Base-by-base conservation (phyloP, 2,888 invertebrate genomes). In the Cloeon dipterum region DNA sequence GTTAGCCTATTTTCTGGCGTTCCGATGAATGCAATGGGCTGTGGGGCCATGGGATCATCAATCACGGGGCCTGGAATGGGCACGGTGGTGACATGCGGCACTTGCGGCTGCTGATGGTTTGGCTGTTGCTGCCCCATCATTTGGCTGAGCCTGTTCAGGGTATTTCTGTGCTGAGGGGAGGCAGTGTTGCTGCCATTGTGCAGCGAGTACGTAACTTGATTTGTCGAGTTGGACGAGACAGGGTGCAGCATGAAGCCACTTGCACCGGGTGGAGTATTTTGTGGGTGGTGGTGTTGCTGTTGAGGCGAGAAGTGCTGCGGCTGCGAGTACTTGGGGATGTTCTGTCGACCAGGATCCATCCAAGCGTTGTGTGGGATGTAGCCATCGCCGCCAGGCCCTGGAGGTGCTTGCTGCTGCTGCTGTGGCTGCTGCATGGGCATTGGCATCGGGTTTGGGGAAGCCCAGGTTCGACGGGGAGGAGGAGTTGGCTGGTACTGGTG, bases 11-110 rank as follows among this genome's bases (percentile, higher is more conserved):
- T 29, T 16, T n/a, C 7, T 7, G 29, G n/a, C 29, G 16, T 73
- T 50, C 83, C 85, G 46, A 86, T 85, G 52, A 88, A 88, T 38
- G 85, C 86, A 49, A 88, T 86, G 59, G 79, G 85, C 54, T 88
- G 88, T 0, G 88, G 86, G 48, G 83, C 85, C 85, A 88, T 86
- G 5, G 29, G 16, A 51, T 83, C 83, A 52, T 82, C 83, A 17
- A 70, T 70, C 38, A 74, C 68, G 20, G 72, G 74, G 11, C 70
- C 66, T 32, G 73, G 70, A 34, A 71, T 62, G 2, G 73, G 66
- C 8, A 68, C 64, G 42, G 68, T 70, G 33, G 59, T 45, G 41
- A 56, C 46, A n/a, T n/a, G n/a, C 40, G 53, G 42, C 39, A n/a
- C 38, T 46, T 25, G 46, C 45, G 35, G 47, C 44, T n/a, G 44